A percentile compares a stretch with the other conserved stretches of the same genome.
Evolutionary conservation across 2,888 invertebrate genomes (phyloP).

Genomic region (Noctua janthina): DNA sequence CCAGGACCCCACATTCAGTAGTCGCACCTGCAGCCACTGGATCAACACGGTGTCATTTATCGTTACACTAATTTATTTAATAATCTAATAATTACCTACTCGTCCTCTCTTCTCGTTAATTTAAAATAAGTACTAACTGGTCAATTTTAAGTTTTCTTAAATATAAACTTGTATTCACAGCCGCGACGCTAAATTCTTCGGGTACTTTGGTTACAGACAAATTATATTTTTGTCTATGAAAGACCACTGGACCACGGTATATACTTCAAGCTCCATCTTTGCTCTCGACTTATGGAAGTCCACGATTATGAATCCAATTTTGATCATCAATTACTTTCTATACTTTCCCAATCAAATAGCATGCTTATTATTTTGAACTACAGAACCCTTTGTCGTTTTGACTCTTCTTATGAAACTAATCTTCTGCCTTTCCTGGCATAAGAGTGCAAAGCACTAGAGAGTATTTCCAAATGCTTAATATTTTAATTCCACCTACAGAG

Average conservation of each 20-base stretch:
- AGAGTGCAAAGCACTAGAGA: constrained; percentile 56
- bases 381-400: constrained; percentile 28
- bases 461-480: constrained; percentile 59
- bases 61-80: constrained; percentile 4
- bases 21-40: background rate
- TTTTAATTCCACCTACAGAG: constrained; percentile 39
- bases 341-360: background rate
- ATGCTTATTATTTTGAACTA: background rate
- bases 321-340: constrained; percentile 3
- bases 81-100: background rate
- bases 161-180: constrained; percentile 62
- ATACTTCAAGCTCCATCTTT: background rate
- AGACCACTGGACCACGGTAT: constrained; percentile 36
- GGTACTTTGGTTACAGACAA: constrained; percentile 57
- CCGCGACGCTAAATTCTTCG: constrained; percentile 55
- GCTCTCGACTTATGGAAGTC: background rate
- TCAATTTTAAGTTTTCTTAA: constrained; percentile 37
- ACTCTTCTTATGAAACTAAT: constrained; percentile 45
- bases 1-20: too few species aligned
- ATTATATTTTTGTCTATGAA: constrained; percentile 22
- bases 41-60: background rate
- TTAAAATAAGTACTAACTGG: constrained; percentile 35
- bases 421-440: constrained; percentile 25
- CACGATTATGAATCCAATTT: background rate
- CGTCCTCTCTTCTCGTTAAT: background rate